A percentile compares a stretch with the other conserved stretches of the same genome.
These are phyloP conservation scores for Campopleginae sp. DNA, from an alignment of 2,888 invertebrate genomes.

Conservation along the genomic window DNA sequence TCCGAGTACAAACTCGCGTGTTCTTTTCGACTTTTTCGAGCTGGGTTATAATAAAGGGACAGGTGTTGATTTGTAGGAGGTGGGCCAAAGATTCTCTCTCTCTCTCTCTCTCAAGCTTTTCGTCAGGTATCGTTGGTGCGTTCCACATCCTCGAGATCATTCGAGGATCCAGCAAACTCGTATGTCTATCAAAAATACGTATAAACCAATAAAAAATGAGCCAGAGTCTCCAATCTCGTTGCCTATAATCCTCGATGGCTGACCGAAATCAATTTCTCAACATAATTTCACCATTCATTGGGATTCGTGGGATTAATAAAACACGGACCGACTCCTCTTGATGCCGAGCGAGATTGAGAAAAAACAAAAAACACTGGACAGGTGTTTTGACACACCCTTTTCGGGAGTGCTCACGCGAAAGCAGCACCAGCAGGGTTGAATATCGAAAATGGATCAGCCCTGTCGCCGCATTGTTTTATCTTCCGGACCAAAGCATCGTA, in stretches of 20 bases:
- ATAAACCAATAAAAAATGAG: conserved; percentile 16
- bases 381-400: conserved; percentile 59
- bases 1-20: neutral
- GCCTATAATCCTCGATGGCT: neutral
- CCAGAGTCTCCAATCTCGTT: conserved; percentile 15
- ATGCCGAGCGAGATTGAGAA: neutral
- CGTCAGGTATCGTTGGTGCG: conserved; percentile 55
- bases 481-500: neutral
- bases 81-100: conserved; percentile 52
- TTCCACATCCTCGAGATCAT: conserved; percentile 27
- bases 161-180: conserved; percentile 24
- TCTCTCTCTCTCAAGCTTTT: conserved; percentile 57
- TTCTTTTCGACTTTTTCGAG: conserved; percentile 32
- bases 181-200: conserved; percentile 26
- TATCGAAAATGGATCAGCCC: conserved; percentile 28
- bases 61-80: conserved; percentile 74
- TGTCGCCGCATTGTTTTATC: conserved; percentile 26
- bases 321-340: neutral
- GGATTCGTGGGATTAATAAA: conserved; percentile 23
- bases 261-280: conserved; percentile 12
- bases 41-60: conserved; percentile 68
- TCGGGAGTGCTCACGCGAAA: neutral
- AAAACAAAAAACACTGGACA: conserved; percentile 43
- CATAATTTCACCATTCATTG: neutral
- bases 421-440: conserved; percentile 37